Conservation (phyloP, 2,888 invertebrate species). For the Odontocolon sp. region DNA sequence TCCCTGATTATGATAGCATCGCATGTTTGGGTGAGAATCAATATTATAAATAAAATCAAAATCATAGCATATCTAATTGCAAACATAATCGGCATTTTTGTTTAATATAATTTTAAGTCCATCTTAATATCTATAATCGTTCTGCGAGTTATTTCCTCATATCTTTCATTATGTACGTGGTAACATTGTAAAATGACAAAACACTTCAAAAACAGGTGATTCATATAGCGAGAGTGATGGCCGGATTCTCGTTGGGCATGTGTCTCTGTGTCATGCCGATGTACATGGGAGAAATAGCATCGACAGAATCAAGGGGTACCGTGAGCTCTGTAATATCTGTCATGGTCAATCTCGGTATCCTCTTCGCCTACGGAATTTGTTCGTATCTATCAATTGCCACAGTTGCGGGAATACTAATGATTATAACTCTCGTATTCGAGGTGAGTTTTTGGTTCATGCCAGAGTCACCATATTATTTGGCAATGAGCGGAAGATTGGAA, state of each 20-base stretch:
- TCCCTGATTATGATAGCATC: slow-evolving; percentile 64
- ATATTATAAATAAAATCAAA: not conserved
- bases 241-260: slow-evolving; percentile 65
- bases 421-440: slow-evolving; percentile 75
- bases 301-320: slow-evolving; percentile 81
- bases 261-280: slow-evolving; percentile 64
- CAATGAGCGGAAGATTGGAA: slow-evolving; percentile 70
- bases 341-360: slow-evolving; percentile 79
- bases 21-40: slow-evolving; percentile 65
- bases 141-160: no score
- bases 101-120: no score
- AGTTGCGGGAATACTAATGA: slow-evolving; percentile 70
- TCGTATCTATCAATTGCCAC: slow-evolving; percentile 68
- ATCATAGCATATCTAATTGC: not conserved
- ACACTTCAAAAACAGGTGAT: slow-evolving; percentile 61
- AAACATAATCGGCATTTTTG: no score
- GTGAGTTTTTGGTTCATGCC: slow-evolving; percentile 80
- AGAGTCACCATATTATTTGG: slow-evolving; percentile 81
- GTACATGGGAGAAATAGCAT: slow-evolving; percentile 71
- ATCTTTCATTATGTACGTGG: no score
- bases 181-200: no score
- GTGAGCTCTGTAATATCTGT: slow-evolving; percentile 84
- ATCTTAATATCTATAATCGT: no score
- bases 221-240: slow-evolving; percentile 66
- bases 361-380: slow-evolving; percentile 69